Evolutionary conservation across 2,888 invertebrate genomes (phyloP), one percentile per base, ranked within the genome.

Genomic region (Leucophenga montana): DNA sequence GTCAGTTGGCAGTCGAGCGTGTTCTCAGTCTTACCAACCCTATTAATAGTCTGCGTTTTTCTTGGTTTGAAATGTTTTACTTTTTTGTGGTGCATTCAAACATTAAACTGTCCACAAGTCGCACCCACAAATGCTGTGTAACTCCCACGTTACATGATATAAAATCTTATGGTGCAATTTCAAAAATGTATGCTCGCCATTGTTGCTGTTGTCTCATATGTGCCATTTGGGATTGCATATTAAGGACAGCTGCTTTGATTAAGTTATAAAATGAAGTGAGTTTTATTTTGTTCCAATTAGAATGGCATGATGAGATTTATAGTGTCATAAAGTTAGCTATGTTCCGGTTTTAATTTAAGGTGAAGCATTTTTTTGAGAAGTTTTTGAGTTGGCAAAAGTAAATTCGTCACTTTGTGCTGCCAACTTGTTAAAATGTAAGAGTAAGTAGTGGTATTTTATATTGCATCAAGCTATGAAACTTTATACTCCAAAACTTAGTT

Each of bases 241-340:
- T 68, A 50, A 46, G 50, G 50, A 77, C 77, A 80, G 74, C 80
- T 83, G 82, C 80, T 65, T 82, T 81, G 83, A 81, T 81, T 83
- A 74, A 81, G 83, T 80, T 77, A 82, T 81, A 78, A 82, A 81
- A 72, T 39, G 11, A 39, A 39, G 5, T 11, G 11, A 39, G 39
- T 39, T 39, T 39, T 39, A 39, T 39, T 39, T 39, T 3, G 1
- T 39, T 39, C 39, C 39, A 39, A 39, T 39, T 39, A 39, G 39
- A 11, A 11, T 39, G 39, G 39, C 4, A 27, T 39, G 8, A 5
- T 39, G 39, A 11, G 39, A 39, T 11, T 39, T 39, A 11, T 39
- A 5, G 11, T 11, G 11, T 5, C 39, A 11, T 39, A 39, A 39
- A 39, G 1, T 39, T 8, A 5, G 4, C 8, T 39, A 39, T 39